These are phyloP conservation scores for Mustela lutreola DNA, from an alignment of 2,113 vertebrate species.

Conservation along the genomic window DNA sequence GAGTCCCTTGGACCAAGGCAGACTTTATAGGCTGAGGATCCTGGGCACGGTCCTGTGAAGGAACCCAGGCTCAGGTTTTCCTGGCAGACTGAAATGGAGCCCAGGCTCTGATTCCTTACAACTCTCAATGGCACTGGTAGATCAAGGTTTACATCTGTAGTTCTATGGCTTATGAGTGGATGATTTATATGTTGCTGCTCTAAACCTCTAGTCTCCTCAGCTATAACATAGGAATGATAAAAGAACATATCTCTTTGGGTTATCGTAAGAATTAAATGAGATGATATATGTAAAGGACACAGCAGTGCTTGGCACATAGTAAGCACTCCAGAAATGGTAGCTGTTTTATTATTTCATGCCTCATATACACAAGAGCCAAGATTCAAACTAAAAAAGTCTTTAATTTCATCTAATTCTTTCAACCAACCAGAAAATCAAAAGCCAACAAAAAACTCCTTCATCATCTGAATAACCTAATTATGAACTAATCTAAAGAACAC, in stretches of 20 bases:
- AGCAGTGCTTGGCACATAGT: neutral
- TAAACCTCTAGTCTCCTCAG: neutral
- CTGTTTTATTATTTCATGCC: neutral
- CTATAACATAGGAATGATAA: neutral
- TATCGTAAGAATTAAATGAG: neutral
- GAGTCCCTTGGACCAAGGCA: neutral
- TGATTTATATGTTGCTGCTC: neutral
- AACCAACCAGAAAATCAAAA: neutral
- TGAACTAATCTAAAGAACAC: neutral
- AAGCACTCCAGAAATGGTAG: neutral
- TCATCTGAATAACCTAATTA: neutral
- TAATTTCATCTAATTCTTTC: neutral
- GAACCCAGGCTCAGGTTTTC: neutral
- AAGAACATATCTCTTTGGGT: neutral
- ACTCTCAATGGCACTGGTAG: neutral
- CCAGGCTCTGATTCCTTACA: neutral
- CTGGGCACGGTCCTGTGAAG: neutral
- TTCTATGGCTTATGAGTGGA: neutral
- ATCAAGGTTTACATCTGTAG: neutral
- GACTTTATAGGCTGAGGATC: neutral
- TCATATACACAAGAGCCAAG: neutral
- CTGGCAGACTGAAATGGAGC: neutral
- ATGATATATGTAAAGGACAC: neutral
- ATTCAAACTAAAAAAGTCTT: neutral
- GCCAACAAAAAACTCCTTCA: neutral